Conservation (phyloP, 2,113 vertebrate genomes). For the Pundamilia nyererei region DNA sequence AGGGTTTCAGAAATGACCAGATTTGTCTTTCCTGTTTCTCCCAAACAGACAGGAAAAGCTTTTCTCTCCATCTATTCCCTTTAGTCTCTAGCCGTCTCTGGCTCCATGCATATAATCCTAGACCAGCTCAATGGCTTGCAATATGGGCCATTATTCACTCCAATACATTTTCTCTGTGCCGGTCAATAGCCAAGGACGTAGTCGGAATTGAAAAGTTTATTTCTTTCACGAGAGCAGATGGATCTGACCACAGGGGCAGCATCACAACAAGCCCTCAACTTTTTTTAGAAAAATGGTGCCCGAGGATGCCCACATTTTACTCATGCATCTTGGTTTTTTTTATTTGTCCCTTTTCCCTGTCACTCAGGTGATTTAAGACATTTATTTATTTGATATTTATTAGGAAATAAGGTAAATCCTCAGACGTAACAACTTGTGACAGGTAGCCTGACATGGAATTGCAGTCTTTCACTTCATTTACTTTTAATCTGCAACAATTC, state of each 20-base stretch:
- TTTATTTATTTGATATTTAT: neutral
- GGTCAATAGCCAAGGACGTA: conserved; percentile 30
- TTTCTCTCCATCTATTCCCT: neutral
- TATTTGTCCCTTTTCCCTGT: neutral
- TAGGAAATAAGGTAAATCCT: neutral
- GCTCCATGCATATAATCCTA: conserved; percentile 37
- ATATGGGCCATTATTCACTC: conserved; percentile 46
- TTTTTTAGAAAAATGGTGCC: neutral
- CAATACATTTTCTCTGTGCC: conserved; percentile 25
- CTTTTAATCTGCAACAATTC: conserved; percentile 22
- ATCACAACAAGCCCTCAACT: neutral
- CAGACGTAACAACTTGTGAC: neutral
- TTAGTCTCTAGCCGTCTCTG: conserved; percentile 2
- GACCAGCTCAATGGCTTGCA: conserved; percentile 30
- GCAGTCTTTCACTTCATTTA: neutral
- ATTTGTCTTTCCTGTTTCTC: conserved; percentile 12
- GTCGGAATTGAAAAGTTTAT: conserved; percentile 29
- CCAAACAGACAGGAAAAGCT: conserved; percentile 1
- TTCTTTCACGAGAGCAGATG: neutral
- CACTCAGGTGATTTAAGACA: neutral
- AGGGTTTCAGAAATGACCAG: conserved; percentile 4
- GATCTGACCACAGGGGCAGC: conserved; percentile 4
- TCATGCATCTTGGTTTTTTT: neutral
- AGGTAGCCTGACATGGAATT: conserved; percentile 2
- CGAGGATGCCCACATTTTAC: neutral